Evolutionary conservation across 2,113 vertebrate genomes (phyloP).

Genomic region (Corythaeola cristata): DNA sequence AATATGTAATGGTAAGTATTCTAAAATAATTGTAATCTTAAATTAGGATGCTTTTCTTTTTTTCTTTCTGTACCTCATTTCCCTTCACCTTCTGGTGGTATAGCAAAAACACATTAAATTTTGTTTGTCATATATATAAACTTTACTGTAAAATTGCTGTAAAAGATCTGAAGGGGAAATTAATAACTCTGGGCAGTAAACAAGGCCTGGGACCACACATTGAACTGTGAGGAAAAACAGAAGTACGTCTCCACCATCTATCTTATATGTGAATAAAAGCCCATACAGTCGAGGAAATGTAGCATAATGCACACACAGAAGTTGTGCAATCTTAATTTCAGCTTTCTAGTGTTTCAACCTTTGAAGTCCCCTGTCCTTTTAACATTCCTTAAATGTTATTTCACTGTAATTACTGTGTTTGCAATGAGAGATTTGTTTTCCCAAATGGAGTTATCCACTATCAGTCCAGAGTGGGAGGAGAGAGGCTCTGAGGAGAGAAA

Average conservation of each 20-base stretch:
- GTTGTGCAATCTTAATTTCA: constrained; percentile 1
- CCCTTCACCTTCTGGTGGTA: not conserved
- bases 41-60: not conserved
- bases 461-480: not conserved
- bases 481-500: not conserved
- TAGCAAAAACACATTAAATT: not conserved
- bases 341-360: constrained; percentile 15
- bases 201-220: constrained; percentile 20
- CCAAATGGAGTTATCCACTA: not conserved
- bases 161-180: constrained; percentile 23
- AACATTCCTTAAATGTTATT: constrained; percentile 31
- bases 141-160: not conserved
- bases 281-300: not conserved
- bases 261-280: not conserved
- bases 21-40: not conserved
- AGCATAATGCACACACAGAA: not conserved
- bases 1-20: not conserved
- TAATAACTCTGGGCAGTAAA: constrained; percentile 16
- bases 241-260: not conserved
- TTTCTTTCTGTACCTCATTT: not conserved
- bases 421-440: not conserved
- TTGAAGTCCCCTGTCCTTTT: constrained; percentile 17
- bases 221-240: constrained; percentile 5
- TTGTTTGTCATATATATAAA: not conserved
- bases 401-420: constrained; percentile 5